Percentiles rank a stretch among this genome's conserved stretches.
Evolutionary conservation across 35 echinoderm and acorn worm genomes (phyloP).

Genomic region (Holothuria glaberrima): DNA sequence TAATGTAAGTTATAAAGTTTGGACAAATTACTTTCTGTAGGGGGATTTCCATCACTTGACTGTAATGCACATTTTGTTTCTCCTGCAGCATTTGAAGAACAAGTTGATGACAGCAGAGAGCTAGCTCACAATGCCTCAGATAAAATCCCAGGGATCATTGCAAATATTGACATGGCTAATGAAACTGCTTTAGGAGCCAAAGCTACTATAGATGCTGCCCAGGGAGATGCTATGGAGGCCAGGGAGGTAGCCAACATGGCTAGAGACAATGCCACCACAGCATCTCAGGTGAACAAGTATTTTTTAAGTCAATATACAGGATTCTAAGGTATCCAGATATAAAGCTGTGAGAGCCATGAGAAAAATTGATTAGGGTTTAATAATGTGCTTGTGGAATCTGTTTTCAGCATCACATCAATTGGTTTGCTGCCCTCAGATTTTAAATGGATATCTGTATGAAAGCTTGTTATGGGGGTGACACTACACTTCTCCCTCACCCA

Average conservation of each 20-base stretch:
- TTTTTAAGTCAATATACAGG: neutral
- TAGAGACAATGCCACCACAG: conserved; percentile 70
- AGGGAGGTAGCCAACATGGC: conserved; percentile 73
- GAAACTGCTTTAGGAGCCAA: conserved; percentile 72
- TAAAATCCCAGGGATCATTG: conserved; percentile 70
- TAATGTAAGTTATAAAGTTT: no score
- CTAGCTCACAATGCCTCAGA: conserved; percentile 56
- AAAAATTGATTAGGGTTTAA: no score
- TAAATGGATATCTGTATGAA: no score
- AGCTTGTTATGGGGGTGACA: no score
- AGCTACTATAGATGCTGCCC: conserved; percentile 71
- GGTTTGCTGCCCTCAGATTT: no score
- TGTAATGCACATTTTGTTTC: conserved; percentile 4
- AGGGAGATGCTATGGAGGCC: conserved; percentile 84
- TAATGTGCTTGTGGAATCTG: no score
- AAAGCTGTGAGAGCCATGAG: no score
- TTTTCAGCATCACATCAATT: no score
- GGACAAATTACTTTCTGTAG: no score
- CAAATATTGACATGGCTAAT: conserved; percentile 81
- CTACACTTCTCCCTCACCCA: no score
- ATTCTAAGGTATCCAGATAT: neutral
- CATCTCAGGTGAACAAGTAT: conserved; percentile 72
- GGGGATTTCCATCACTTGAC: no score
- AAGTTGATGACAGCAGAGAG: conserved; percentile 75
- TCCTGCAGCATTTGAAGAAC: conserved; percentile 78